Conservation (phyloP, 2,797 vertebrate genomes). For the Acestrorhynchus altus region DNA sequence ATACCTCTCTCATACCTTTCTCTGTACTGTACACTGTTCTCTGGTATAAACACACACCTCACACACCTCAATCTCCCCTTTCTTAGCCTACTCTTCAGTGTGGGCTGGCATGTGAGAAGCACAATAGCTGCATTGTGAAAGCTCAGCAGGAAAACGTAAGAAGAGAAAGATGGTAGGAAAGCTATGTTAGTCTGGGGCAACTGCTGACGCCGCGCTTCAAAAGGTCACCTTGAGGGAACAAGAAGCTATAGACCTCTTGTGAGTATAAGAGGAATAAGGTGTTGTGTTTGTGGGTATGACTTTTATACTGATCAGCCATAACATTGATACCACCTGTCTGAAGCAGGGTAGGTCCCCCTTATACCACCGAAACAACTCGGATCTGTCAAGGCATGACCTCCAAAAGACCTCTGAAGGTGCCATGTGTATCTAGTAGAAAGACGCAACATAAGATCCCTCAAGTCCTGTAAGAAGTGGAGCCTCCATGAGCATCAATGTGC, state of each 20-base stretch:
- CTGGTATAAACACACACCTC: not conserved
- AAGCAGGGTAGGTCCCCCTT: no score
- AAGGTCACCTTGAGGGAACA: constrained; percentile 40
- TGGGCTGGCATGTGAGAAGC: constrained; percentile 16
- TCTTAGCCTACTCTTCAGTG: constrained; percentile 3
- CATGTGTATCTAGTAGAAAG: no score
- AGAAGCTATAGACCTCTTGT: not conserved
- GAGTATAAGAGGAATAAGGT: not conserved
- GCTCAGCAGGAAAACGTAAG: constrained; percentile 47
- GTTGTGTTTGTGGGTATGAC: not conserved
- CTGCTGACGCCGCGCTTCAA: constrained; percentile 37
- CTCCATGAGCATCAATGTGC: no score
- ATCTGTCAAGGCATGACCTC: not conserved
- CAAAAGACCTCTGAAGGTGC: no score
- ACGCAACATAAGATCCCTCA: no score
- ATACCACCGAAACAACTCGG: not conserved
- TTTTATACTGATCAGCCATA: no score
- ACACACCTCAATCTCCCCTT: not conserved
- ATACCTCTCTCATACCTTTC: no score
- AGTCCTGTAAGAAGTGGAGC: no score
- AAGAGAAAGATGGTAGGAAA: constrained; percentile 46
- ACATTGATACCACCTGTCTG: no score
- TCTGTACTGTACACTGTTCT: no score
- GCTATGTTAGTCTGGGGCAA: not conserved
- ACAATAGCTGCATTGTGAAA: constrained; percentile 42